phyloP scores from a whole-genome alignment of 1,140 invertebrate genomes.

The Hermatobates lingyangjiaoensis region DNA sequence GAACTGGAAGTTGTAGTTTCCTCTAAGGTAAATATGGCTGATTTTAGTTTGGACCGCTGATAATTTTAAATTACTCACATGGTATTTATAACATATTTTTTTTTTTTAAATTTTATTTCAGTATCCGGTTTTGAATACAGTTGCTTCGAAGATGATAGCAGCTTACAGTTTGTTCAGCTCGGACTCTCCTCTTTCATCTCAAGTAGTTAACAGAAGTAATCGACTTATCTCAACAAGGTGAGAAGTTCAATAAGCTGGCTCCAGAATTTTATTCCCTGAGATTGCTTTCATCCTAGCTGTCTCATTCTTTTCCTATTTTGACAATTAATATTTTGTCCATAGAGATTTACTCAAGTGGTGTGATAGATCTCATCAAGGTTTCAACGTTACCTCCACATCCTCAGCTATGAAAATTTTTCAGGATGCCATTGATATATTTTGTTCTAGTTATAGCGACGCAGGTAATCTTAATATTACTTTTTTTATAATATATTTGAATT shows the following conservation, averaged over 20 bases:
- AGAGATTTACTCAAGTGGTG: slow-evolving; percentile 91
- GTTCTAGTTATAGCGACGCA: slow-evolving; percentile 45
- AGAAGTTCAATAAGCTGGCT: not conserved
- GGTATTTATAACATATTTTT: not conserved
- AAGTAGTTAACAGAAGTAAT: no score
- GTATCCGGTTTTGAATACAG: slow-evolving; percentile 52
- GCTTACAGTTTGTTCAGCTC: slow-evolving; percentile 62
- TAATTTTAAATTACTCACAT: not conserved
- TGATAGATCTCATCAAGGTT: slow-evolving; percentile 48
- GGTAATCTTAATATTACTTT: slow-evolving; percentile 15
- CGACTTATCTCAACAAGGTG: slow-evolving; percentile 43
- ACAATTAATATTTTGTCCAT: slow-evolving; percentile 3
- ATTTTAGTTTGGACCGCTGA: not conserved
- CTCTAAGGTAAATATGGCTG: slow-evolving; percentile 22
- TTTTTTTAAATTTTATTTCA: slow-evolving; percentile 19
- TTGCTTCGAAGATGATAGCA: slow-evolving; percentile 57
- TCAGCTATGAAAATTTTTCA: slow-evolving; percentile 61
- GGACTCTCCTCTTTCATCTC: no score
- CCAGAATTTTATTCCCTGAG: not conserved
- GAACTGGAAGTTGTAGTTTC: slow-evolving; percentile 52
- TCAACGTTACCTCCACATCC: slow-evolving; percentile 50
- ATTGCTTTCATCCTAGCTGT: not conserved
- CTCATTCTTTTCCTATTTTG: not conserved
- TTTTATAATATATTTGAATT: no score
- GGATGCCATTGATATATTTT: slow-evolving; percentile 83